phyloP scores from a whole-genome alignment of 2,888 invertebrate genomes.

The Melieria omissa region DNA sequence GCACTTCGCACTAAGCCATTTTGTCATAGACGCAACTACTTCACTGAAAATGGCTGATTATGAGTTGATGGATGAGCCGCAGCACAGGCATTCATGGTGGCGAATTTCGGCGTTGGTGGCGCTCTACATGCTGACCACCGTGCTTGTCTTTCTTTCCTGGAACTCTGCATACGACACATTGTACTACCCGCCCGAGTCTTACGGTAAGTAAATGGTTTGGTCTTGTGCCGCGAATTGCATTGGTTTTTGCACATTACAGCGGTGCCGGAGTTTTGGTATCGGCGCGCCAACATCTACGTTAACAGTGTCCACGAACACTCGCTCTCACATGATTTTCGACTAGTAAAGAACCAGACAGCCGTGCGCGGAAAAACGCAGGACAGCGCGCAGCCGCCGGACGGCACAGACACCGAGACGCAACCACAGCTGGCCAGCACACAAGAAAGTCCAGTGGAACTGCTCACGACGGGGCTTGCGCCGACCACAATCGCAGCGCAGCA shows the following conservation, averaged over 20 bases:
- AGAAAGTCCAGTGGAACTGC: neutral
- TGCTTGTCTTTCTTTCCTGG: conserved; percentile 55
- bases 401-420: neutral
- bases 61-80: conserved; percentile 49
- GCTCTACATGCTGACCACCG: conserved; percentile 49
- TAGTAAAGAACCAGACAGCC: conserved; percentile 44
- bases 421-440: neutral
- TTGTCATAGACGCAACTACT: too few species aligned
- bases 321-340: conserved; percentile 51
- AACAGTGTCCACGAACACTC: conserved; percentile 47
- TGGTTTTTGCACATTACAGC: conserved; percentile 43
- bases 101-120: conserved; percentile 47
- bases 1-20: too few species aligned
- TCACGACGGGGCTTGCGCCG: conserved; percentile 23
- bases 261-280: conserved; percentile 54
- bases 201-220: conserved; percentile 27
- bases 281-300: conserved; percentile 51
- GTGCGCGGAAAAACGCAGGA: conserved; percentile 40
- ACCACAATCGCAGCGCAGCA: conserved; percentile 29
- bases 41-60: conserved; percentile 43
- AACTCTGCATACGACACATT: conserved; percentile 48
- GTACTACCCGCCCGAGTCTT: conserved; percentile 35
- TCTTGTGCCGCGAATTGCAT: neutral
- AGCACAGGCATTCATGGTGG: conserved; percentile 49
- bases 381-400: conserved; percentile 24